Evolutionary conservation across 1,140 invertebrate genomes (phyloP).

Genomic region (Ceratosolen solmsi): DNA sequence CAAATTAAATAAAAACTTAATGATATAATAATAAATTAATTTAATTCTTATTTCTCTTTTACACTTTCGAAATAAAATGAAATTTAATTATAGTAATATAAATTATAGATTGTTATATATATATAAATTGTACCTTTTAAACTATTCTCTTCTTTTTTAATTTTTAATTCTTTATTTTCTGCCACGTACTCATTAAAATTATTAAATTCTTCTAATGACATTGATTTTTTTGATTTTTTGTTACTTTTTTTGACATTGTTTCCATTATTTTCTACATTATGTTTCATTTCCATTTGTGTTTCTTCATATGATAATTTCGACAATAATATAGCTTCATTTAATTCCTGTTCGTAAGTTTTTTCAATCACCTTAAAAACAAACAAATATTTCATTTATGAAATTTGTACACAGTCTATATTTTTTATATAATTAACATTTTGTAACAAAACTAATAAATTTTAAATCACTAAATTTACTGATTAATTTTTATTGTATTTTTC

Average conservation of each 20-base stretch:
- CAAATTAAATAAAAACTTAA: no score
- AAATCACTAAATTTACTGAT: no score
- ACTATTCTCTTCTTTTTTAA: not conserved
- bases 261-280: slow-evolving; percentile 65
- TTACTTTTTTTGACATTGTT: slow-evolving; percentile 68
- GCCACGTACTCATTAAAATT: slow-evolving; percentile 61
- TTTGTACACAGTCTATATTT: not conserved
- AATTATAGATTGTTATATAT: no score
- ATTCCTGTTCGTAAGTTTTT: slow-evolving; percentile 76
- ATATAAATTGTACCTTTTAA: slow-evolving; percentile 8
- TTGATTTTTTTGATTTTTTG: slow-evolving; percentile 75
- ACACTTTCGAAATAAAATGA: not conserved
- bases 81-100: not conserved
- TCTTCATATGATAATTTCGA: slow-evolving; percentile 77
- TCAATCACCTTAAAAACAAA: slow-evolving; percentile 68
- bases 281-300: slow-evolving; percentile 69
- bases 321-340: slow-evolving; percentile 76
- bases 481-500: no score
- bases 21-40: no score
- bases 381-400: not conserved
- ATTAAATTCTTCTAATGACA: slow-evolving; percentile 78
- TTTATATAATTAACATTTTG: no score
- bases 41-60: no score
- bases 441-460: no score
- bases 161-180: slow-evolving; percentile 35